Percentiles rank a stretch among this genome's conserved stretches.
Conservation (phyloP, 2,113 vertebrate species). For the Neogale vison region DNA sequence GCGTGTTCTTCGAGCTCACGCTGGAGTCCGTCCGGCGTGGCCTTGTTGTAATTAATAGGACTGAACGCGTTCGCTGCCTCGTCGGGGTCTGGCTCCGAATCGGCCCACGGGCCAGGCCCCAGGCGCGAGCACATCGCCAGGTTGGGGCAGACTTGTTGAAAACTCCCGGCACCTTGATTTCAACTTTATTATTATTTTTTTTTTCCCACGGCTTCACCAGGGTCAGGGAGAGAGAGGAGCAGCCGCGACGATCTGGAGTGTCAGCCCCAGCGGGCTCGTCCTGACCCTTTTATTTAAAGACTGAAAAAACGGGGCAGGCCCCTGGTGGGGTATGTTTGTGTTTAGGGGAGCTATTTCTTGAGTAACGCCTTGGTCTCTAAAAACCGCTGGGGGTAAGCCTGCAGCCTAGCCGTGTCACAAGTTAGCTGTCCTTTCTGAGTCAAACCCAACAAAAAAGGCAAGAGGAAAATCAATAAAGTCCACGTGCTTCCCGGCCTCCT, state of each 20-base stretch:
- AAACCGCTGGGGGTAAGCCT: conserved; percentile 36
- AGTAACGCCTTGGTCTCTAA: neutral
- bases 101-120: conserved; percentile 55
- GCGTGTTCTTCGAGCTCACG: neutral
- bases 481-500: conserved; percentile 78
- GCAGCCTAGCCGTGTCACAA: conserved; percentile 48
- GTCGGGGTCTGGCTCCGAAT: neutral
- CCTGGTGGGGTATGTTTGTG: neutral
- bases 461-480: conserved; percentile 75
- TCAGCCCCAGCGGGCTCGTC: neutral
- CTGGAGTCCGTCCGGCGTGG: neutral
- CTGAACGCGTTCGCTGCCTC: neutral
- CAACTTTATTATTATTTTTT: conserved; percentile 66
- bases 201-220: conserved; percentile 63
- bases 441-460: conserved; percentile 73
- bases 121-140: neutral
- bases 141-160: conserved; percentile 62
- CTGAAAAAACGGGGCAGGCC: conserved; percentile 22
- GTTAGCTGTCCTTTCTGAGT: conserved; percentile 74
- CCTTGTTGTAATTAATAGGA: neutral
- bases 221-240: conserved; percentile 47
- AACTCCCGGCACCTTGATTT: conserved; percentile 59
- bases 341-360: conserved; percentile 46
- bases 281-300: neutral
- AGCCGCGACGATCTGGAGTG: neutral